A percentile compares a stretch with the other conserved stretches of the same genome.
These are phyloP conservation scores for Bombus polaris DNA, from an alignment of 1,140 invertebrate species.

Conservation along the genomic window DNA sequence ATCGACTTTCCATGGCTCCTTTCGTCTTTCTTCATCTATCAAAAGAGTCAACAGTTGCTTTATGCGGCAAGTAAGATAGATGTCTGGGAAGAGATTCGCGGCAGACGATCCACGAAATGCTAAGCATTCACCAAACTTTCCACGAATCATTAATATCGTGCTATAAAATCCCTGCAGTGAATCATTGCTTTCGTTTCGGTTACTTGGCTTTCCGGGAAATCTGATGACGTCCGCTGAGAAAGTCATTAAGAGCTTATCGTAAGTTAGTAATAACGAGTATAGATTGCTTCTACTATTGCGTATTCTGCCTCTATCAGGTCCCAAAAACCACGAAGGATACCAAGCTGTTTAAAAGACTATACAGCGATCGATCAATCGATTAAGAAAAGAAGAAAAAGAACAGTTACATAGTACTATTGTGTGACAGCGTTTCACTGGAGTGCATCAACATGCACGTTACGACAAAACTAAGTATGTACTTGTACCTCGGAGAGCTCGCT, in stretches of 20 bases:
- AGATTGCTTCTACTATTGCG: no score
- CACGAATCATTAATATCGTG: slow-evolving; percentile 42
- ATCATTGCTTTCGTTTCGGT: slow-evolving; percentile 7
- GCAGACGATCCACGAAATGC: slow-evolving; percentile 5
- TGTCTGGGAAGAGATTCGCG: slow-evolving; percentile 3
- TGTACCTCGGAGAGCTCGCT: slow-evolving; percentile 52
- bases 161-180: slow-evolving; percentile 15
- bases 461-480: slow-evolving; percentile 70
- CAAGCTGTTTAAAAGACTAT: no score
- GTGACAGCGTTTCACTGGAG: slow-evolving; percentile 2
- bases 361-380: no score
- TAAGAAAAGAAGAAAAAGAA: not conserved
- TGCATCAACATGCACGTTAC: slow-evolving; percentile 74
- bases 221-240: not conserved
- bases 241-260: not conserved
- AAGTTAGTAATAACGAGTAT: no score
- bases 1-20: not conserved
- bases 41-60: not conserved
- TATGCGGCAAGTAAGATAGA: slow-evolving; percentile 8
- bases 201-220: not conserved
- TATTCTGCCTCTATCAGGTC: no score
- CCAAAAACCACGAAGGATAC: no score
- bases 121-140: not conserved
- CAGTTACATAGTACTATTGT: not conserved
- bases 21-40: not conserved